Evolutionary conservation across 1,140 invertebrate species (phyloP).

Genomic region (Nymphalis io): DNA sequence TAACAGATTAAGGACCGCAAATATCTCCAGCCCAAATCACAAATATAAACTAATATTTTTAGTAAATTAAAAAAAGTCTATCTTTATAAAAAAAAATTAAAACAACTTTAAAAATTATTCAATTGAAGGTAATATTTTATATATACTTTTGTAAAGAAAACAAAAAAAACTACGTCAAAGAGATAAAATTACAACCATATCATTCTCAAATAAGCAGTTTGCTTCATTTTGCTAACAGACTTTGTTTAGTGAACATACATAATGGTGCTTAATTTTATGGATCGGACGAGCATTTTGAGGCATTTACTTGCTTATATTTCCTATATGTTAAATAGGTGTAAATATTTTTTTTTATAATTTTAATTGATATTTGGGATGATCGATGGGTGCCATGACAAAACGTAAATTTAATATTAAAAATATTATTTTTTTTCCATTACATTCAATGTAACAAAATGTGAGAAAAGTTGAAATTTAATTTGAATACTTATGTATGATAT

Average conservation of each 20-base stretch:
- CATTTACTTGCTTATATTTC: slow-evolving; percentile 64
- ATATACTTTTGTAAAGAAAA: slow-evolving; percentile 38
- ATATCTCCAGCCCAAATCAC: background rate
- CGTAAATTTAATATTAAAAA: slow-evolving; percentile 30
- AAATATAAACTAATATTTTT: background rate
- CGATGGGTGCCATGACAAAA: slow-evolving; percentile 60
- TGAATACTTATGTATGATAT: slow-evolving; percentile 30
- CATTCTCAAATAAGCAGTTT: slow-evolving; percentile 16
- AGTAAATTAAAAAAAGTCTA: slow-evolving; percentile 5
- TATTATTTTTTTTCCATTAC: slow-evolving; percentile 32
- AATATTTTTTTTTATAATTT: slow-evolving; percentile 53
- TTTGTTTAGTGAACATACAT: slow-evolving; percentile 31
- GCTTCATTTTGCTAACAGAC: slow-evolving; percentile 26
- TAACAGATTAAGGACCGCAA: slow-evolving; percentile 46
- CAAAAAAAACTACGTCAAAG: slow-evolving; percentile 13
- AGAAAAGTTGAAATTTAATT: slow-evolving; percentile 19
- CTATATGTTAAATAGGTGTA: slow-evolving; percentile 51
- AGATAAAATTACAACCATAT: slow-evolving; percentile 26
- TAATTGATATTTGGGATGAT: slow-evolving; percentile 46
- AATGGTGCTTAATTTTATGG: slow-evolving; percentile 64
- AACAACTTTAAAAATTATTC: background rate
- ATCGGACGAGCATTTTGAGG: slow-evolving; percentile 71
- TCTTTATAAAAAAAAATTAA: slow-evolving; percentile 8
- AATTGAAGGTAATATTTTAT: slow-evolving; percentile 2
- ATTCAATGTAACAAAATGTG: slow-evolving; percentile 29